These are phyloP conservation scores for Physeter macrocephalus DNA, from an alignment of 2,113 vertebrate species.

Conservation along the genomic window DNA sequence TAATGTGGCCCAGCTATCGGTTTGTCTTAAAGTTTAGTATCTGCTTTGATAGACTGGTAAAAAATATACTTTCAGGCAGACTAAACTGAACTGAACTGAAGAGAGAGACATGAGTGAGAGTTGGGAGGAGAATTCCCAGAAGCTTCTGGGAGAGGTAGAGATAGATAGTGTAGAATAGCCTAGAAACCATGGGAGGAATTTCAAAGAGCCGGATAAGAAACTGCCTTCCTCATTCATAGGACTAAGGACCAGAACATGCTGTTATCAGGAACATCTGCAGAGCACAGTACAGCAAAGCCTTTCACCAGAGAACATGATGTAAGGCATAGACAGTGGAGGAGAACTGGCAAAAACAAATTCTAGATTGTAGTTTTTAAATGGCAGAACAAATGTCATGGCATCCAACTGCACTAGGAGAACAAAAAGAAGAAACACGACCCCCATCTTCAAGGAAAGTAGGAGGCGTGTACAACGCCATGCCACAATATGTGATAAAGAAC, in stretches of 20 bases:
- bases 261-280: not conserved
- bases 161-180: not conserved
- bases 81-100: not conserved
- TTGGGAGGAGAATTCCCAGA: not conserved
- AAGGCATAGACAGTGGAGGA: not conserved
- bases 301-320: not conserved
- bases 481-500: not conserved
- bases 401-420: not conserved
- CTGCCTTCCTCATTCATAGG: not conserved
- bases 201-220: not conserved
- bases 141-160: not conserved
- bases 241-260: not conserved
- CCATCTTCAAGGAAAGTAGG: not conserved
- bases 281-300: not conserved
- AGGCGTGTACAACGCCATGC: not conserved
- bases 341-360: not conserved
- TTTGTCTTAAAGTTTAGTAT: not conserved
- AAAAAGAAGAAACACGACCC: not conserved
- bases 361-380: not conserved
- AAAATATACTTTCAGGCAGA: not conserved
- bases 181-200: not conserved
- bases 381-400: not conserved
- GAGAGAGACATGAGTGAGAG: not conserved
- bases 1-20: not conserved
- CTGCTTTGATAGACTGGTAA: not conserved